Base-by-base conservation (phyloP, 2,797 vertebrate genomes). In the Tapera naevia region DNA sequence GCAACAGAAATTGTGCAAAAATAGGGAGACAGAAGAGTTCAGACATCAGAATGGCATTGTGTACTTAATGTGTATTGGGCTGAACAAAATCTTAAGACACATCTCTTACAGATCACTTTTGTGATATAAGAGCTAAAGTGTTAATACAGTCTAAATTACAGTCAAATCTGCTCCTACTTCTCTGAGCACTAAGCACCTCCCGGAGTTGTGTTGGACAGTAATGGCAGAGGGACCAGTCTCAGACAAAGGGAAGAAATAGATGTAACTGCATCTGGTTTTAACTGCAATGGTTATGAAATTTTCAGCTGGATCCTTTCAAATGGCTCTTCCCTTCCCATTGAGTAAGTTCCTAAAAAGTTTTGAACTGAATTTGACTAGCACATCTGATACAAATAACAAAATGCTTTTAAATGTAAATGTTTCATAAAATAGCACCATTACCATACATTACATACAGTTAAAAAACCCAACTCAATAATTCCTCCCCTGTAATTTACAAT, bases 401-500 rank as follows among this genome's bases (percentile, higher is more conserved):
- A 69, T 48, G 39, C 56, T 94, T 87, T 95, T 67, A 94, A 91
- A 84, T 78, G 71, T 70, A 95, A 94, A 89, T 67, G 33, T 91
- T 93, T 90, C 67, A 70, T 81, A 67, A 84, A 95, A 75, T 48
- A 73, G 56, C 87, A 89, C 67, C 32, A 75, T 93, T 93, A 92
- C 78, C 80, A 84, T 89, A 70, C 60, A 46, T 88, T 93, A 75
- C 71, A 78, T 91, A 95, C 53, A 90, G 88, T 89, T 78, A 33
- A 88, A 89, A 93, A 83, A 87, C 5, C 41, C 37, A 83, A 62
- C 64, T 72, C 73, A 87, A 62, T 88, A 94, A 94, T 94, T 80
- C 86, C 76, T 76, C 71, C 95, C 89, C 94, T 86, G 95, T 95
- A 97, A 97, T 97, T 96, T 97, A 97, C 91, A 97, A 97, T 97